Evolutionary conservation across 37 sponge, comb jelly and placozoan genomes (phyloP).

Genomic region (Cliona cf. orientalis): DNA sequence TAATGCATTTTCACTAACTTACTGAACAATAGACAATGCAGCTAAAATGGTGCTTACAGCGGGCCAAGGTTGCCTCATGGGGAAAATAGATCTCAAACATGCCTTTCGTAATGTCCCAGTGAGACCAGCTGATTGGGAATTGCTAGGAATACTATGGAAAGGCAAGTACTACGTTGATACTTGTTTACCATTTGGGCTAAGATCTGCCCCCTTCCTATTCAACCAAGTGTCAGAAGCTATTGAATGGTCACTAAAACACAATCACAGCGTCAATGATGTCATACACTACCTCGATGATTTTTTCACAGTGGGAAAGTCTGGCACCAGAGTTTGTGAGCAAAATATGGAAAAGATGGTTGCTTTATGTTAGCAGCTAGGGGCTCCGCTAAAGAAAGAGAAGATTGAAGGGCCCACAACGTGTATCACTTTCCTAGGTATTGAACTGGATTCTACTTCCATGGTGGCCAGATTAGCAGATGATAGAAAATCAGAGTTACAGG

Average conservation of each 20-base stretch:
- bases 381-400: conserved; percentile 20
- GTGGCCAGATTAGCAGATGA: no score
- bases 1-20: no score
- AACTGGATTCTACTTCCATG: no score
- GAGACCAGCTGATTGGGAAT: conserved; percentile 31
- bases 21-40: conserved; percentile 28
- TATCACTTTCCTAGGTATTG: no score
- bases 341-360: background rate
- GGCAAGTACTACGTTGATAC: conserved; percentile 27
- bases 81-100: conserved; percentile 34
- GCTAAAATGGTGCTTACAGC: background rate
- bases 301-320: conserved; percentile 21
- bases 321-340: background rate
- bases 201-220: conserved; percentile 43
- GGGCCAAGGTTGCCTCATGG: conserved; percentile 35
- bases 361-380: conserved; percentile 9
- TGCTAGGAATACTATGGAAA: conserved; percentile 34
- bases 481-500: no score
- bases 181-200: conserved; percentile 40
- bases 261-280: background rate
- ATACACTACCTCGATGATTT: conserved; percentile 53
- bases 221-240: conserved; percentile 43
- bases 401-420: conserved; percentile 7
- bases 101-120: conserved; percentile 49
- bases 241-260: no score